phyloP scores from a whole-genome alignment of 2,888 invertebrate genomes.

The Poecilus cupreus region DNA sequence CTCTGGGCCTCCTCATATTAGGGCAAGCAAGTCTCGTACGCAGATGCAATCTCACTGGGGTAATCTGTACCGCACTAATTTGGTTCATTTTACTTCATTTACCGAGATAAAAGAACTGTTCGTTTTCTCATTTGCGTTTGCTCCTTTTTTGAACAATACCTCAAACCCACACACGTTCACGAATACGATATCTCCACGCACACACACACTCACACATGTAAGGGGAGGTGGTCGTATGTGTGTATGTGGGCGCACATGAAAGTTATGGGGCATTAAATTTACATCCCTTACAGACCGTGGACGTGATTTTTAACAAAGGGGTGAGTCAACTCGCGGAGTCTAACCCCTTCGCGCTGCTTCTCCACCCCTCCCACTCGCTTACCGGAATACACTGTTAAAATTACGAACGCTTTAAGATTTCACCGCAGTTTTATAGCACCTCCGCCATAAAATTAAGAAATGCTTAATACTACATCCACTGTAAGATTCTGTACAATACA shows the following conservation, averaged over 20 bases:
- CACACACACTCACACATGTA: neutral
- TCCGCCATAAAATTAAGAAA: neutral
- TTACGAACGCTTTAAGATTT: neutral
- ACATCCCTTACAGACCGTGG: constrained; percentile 63
- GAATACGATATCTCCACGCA: constrained; percentile 36
- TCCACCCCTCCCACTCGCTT: neutral
- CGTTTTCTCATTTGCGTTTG: constrained; percentile 58
- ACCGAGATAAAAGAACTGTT: constrained; percentile 56
- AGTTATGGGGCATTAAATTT: constrained; percentile 63
- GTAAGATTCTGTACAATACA: too few relatives aligned
- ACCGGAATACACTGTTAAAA: constrained; percentile 52
- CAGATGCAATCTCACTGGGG: constrained; percentile 34
- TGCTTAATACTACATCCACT: neutral
- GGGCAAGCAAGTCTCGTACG: neutral
- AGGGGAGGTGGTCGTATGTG: constrained; percentile 2
- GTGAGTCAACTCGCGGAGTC: constrained; percentile 60
- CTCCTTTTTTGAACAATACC: constrained; percentile 57
- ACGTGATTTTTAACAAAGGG: constrained; percentile 63
- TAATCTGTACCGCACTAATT: constrained; percentile 47
- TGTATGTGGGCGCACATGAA: constrained; percentile 55
- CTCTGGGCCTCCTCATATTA: too few relatives aligned
- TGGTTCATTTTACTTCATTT: constrained; percentile 58
- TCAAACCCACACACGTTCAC: constrained; percentile 30
- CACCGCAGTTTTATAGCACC: neutral
- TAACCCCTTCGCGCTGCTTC: constrained; percentile 41